Base-by-base conservation (phyloP, 2,797 vertebrate species). In the Loriculus beryllinus region DNA sequence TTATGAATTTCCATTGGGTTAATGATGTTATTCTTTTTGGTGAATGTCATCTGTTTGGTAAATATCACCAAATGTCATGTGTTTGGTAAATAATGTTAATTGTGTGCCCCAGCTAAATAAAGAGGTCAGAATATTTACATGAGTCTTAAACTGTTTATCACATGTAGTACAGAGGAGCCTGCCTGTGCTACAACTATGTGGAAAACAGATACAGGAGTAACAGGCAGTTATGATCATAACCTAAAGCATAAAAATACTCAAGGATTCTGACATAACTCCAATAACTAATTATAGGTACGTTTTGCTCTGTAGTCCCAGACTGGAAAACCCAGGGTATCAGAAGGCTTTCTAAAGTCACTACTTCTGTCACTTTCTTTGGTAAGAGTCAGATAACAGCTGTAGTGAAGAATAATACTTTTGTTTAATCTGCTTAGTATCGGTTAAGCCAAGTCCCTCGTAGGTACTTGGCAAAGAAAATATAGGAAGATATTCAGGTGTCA, bases 51-150 rank as follows among this genome's bases (percentile, higher is more conserved):
- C 65, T 75, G 18, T 87, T 92, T 95, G 59, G 65, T 86, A 94
- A 94, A 95, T 91, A 85, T 49, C 89, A 92, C 68, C 91, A 94
- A 93, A 92, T 68, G 62, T 59, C 56, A 33, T 47, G 21, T 71
- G 59, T 83, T 87, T 81, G 74, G 72, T 86, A 86, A 92, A 91
- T 62, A 85, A 68, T 18, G 9, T 78, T 84, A 87, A 74, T 48
- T 65, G 29, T 49, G 56, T 69, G 57, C 40, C 49, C 42, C 80
- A 75, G 72, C 10, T 51, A 92, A 90, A 91, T 40, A 92, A 79
- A 86, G 85, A 51, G 31, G 52, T 94, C 79, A 91, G 47, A 72
- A 51, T 78, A 93, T 89, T 95, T 87, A 81, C 39, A 72, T 4
- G 11, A 82, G 52, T 78, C 81, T 89, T 83, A 89, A 75, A 65